Base-by-base conservation (phyloP, 2,797 vertebrate species). In the Leptoclinus maculatus region DNA sequence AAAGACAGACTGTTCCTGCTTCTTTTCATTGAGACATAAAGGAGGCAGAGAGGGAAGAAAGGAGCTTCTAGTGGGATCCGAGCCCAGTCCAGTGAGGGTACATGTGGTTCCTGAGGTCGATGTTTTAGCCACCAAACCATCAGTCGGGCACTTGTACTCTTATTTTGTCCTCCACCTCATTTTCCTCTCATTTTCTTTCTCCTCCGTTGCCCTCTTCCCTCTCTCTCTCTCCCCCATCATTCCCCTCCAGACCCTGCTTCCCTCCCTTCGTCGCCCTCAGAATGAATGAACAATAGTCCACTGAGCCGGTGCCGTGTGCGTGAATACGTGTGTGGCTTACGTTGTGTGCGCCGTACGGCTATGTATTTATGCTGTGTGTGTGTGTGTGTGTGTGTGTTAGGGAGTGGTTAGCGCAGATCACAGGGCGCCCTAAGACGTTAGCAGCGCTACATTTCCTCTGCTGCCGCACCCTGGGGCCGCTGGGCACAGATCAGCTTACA, bases 261-360 rank as follows among this genome's bases (percentile, higher is more conserved):
- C 75, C 68, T 87, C 79, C 74, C 74, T 67, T 76, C 36, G 58
- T 72, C 41, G 63, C 58, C 80, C 60, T 74, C 79, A 75, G 74
- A 73, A 91, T 92, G 87, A 92, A 91, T 90, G 88, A 91, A 91
- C 91, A 90, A 90, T 91, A 82, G 89, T 74, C 82, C 25, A 78
- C 79, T 87, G 86, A 90, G 88, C 83, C 47, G 51, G 25, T 32
- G 60, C 43, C 10, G 74, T 80, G 73, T 65, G 77, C 38, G 39
- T 47, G 27, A 21, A 58, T 49, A n/a, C 66, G 70, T 41, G 82
- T 71, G 54, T 74, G 84, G 59, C 43, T 76, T 86, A 69, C 29
- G 5, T 66, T 29, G 54, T 49, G 41, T 29, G 34, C 23, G 10
- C 56, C 56, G 68, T 66, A 60, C 17, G 66, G 34, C 32, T 19